phyloP scores from a whole-genome alignment of 1,140 invertebrate species.

The Xylocopa sonorina region DNA sequence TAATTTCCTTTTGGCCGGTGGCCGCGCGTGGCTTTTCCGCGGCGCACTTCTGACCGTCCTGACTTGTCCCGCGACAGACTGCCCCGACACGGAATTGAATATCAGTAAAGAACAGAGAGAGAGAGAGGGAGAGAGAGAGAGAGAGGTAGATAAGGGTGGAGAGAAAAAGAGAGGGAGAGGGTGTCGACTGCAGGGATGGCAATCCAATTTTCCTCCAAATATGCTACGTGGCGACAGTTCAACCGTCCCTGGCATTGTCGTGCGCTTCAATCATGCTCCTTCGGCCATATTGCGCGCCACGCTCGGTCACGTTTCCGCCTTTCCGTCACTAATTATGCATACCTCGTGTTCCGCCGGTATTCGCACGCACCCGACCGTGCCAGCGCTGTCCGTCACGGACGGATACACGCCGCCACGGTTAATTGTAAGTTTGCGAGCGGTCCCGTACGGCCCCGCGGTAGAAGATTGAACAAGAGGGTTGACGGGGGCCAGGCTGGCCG shows the following conservation, averaged over 20 bases:
- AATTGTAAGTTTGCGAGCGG: constrained; percentile 6
- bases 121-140: no score
- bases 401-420: background rate
- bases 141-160: no score
- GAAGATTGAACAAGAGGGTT: background rate
- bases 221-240: background rate
- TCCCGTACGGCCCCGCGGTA: background rate
- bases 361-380: constrained; percentile 28
- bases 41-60: constrained; percentile 56
- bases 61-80: constrained; percentile 17
- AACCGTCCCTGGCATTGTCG: background rate
- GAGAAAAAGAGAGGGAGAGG: background rate
- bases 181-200: background rate
- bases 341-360: constrained; percentile 39
- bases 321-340: constrained; percentile 60
- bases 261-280: constrained; percentile 29
- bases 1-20: constrained; percentile 67
- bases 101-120: background rate
- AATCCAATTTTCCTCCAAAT: constrained; percentile 38
- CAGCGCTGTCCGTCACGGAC: constrained; percentile 4
- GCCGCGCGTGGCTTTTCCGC: constrained; percentile 40
- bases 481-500: no score
- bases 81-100: background rate
- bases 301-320: constrained; percentile 49
- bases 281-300: constrained; percentile 28